Conservation (phyloP, 2,888 invertebrate genomes). For the Luperina nickerlii region DNA sequence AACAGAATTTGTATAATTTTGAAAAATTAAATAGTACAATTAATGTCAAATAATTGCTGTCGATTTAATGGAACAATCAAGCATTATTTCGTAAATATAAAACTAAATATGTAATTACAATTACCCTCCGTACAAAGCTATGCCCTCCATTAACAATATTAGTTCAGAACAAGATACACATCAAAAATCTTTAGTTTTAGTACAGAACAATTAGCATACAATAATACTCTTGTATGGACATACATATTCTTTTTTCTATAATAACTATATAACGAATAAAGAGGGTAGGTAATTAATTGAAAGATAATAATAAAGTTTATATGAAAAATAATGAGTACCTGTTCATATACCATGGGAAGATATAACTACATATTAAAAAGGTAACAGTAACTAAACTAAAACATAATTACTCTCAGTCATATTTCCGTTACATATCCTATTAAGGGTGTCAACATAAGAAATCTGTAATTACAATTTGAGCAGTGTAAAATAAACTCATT, state of each 20-base stretch:
- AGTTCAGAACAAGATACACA: conserved; percentile 46
- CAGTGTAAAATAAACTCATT: conserved; percentile 57
- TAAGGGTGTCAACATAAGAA: conserved; percentile 56
- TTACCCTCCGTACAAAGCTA: conserved; percentile 48
- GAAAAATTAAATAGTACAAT: background rate
- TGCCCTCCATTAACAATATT: conserved; percentile 30
- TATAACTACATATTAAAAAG: conserved; percentile 58
- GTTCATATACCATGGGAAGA: conserved; percentile 48
- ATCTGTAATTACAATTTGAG: conserved; percentile 54
- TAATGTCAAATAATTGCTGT: conserved; percentile 30
- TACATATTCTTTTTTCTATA: conserved; percentile 21
- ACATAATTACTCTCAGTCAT: conserved; percentile 65
- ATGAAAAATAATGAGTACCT: conserved; percentile 61
- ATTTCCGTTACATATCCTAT: conserved; percentile 56
- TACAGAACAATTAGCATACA: conserved; percentile 47
- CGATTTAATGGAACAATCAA: conserved; percentile 42
- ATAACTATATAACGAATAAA: conserved; percentile 30
- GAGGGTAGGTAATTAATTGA: conserved; percentile 39
- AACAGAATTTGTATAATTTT: conserved; percentile 25
- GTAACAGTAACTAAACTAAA: conserved; percentile 66
- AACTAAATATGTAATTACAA: conserved; percentile 60
- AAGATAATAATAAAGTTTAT: conserved; percentile 43
- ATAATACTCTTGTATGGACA: conserved; percentile 42
- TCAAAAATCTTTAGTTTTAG: conserved; percentile 32
- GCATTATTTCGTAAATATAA: conserved; percentile 56